Base-by-base conservation (phyloP, 2,113 vertebrate genomes). In the Syngnathus floridae region DNA sequence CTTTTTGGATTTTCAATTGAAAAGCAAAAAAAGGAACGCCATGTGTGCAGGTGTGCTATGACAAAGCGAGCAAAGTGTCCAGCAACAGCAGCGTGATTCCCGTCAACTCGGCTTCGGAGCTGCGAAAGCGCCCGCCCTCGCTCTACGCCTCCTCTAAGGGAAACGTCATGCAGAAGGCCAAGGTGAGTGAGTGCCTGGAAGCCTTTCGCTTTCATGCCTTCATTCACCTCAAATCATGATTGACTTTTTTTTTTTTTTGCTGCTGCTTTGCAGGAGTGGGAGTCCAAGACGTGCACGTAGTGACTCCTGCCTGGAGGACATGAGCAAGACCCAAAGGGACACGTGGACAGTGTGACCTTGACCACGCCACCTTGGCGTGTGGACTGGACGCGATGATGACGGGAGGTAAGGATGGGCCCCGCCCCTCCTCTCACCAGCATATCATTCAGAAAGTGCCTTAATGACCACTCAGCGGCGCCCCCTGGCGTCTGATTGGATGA, bases 81-180 rank as follows among this genome's bases (percentile, higher is more conserved):
- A 35, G 35, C 54, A 8, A 88, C 45, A 70, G 82, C 14, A 94
- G 95, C 59, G 88, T 88, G 57, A 51, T 94, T 17, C 93, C 96
- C 0, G 92, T 97, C 65, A 98, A 96, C 73, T 92, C 92, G 55
- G 92, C 93, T 4, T 91, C 93, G 0, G 95, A 99, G 84, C 84
- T 98, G 66, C 92, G 91, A 70, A 97, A 95, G 68, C 93, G 93
- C 4, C 91, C 93, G 46, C 93, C 93, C 0, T 94, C 95, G 67
- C 90, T 95, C 13, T 87, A 89, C 65, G 83, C 92, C 58, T 90
- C 95, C 71, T 91, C 88, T 67, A 94, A 91, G 75, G 96, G 94
- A 37, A 95, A 91, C 0, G 97, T 99, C 86, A 91, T 99, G 83
- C 90, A 93, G 81, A 98, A 97, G 71, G 94, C 96, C 67, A 98